Percentiles rank a stretch among this genome's conserved stretches.
Conservation (phyloP, 2,113 vertebrate species). For the Symphodus melops region DNA sequence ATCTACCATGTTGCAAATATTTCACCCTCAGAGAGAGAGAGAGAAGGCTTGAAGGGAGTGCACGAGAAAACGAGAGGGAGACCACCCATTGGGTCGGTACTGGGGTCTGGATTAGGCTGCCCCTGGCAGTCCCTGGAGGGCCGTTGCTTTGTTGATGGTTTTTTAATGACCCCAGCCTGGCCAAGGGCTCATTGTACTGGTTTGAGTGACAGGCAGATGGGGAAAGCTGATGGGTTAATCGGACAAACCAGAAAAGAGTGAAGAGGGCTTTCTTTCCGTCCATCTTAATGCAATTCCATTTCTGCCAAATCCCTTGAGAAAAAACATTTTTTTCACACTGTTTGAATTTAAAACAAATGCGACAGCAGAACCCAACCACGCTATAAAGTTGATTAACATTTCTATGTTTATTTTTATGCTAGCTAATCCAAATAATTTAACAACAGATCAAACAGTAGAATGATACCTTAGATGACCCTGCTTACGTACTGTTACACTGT, state of each 20-base stretch:
- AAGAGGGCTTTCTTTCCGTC: conserved; percentile 13
- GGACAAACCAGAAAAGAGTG: conserved; percentile 49
- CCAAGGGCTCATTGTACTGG: conserved; percentile 64
- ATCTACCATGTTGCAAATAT: conserved; percentile 22
- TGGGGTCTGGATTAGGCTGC: conserved; percentile 77
- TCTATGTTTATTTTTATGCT: too few species aligned
- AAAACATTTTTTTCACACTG: conserved; percentile 18
- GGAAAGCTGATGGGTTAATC: conserved; percentile 66
- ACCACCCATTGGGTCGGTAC: conserved; percentile 81
- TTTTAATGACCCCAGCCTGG: conserved; percentile 75
- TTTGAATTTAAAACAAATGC: conserved; percentile 19
- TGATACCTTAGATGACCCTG: too few species aligned
- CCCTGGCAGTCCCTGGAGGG: conserved; percentile 69
- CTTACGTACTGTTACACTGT: too few species aligned
- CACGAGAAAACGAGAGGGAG: conserved; percentile 26
- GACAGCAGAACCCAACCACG: neutral
- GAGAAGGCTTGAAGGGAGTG: neutral
- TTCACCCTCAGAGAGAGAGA: conserved; percentile 13
- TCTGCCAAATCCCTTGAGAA: conserved; percentile 25
- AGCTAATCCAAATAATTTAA: too few species aligned
- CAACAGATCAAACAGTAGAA: too few species aligned
- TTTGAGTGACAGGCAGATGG: conserved; percentile 78
- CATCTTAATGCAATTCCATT: conserved; percentile 23
- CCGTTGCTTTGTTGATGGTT: conserved; percentile 76
- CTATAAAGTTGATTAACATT: conserved; percentile 4